Percentiles rank a stretch among this genome's conserved stretches.
These are phyloP conservation scores for Erythrolamprus reginae DNA, from an alignment of 2,113 vertebrate species.

Conservation along the genomic window DNA sequence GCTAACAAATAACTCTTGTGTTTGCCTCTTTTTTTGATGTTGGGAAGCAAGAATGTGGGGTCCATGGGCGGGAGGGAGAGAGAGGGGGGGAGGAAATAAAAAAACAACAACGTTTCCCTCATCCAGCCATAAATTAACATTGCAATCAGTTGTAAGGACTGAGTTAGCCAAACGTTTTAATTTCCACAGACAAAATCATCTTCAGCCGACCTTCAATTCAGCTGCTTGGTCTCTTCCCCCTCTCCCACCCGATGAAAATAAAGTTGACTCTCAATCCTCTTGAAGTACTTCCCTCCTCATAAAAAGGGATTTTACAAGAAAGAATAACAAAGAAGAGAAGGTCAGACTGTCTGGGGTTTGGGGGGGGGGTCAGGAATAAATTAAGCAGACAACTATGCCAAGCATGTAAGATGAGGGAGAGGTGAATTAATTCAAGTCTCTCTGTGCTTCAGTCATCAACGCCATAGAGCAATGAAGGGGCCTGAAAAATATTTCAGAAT, in stretches of 20 bases:
- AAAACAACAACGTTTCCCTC: conserved; percentile 10
- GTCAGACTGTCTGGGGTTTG: conserved; percentile 28
- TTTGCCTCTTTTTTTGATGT: background rate
- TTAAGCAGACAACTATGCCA: background rate
- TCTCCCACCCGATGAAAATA: background rate
- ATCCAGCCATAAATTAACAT: background rate
- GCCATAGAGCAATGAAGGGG: background rate
- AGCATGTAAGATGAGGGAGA: background rate
- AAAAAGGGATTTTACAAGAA: conserved; percentile 20
- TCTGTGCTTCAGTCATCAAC: background rate
- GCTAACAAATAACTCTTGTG: conserved; percentile 22
- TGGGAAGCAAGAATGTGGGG: conserved; percentile 8
- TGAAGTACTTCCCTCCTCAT: background rate
- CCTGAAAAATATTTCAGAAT: background rate
- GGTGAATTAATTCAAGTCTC: background rate
- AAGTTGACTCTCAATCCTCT: conserved; percentile 5
- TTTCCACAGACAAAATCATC: background rate
- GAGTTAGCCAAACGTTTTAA: conserved; percentile 10
- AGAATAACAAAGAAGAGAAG: conserved; percentile 8
- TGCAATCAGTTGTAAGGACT: background rate
- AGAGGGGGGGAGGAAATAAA: too few relatives aligned
- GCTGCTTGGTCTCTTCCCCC: background rate
- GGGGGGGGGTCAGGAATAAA: background rate
- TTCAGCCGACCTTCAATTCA: background rate
- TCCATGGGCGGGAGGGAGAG: background rate